Base-by-base conservation (phyloP, 2,888 invertebrate species). In the Leucoptera coffeella region DNA sequence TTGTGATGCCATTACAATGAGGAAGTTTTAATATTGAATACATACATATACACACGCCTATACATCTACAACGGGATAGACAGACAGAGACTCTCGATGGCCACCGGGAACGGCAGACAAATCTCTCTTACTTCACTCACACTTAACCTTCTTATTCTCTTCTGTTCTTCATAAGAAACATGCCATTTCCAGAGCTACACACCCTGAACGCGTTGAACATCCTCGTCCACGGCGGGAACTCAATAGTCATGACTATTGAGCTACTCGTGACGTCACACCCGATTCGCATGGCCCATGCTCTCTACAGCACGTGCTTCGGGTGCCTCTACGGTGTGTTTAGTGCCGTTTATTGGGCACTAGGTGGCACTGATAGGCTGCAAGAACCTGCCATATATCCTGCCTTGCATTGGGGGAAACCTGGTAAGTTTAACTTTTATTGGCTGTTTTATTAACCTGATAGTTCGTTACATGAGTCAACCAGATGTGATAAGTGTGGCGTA, bases 161-260 rank as follows among this genome's bases (percentile, higher is more conserved):
- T n/a, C n/a, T n/a, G n/a, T n/a, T n/a, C n/a, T n/a, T n/a, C n/a
- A n/a, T n/a, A n/a, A n/a, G n/a, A n/a, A n/a, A n/a, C 17, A 7
- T 17, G 9, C 9, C 17, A 17, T 17, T 17, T 17, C 17, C 50
- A 78, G 78, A 64, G 40, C 73, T 75, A 25, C 78, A 82, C 35
- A 53, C 60, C 22, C 50, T 83, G 23, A 80, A 82, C 44, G 69
- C 75, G 1, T 58, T 84, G 22, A 88, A 86, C 50, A 51, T 85
- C 11, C 60, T 85, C 27, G 76, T 82, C 1, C 90, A 91, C 50
- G 82, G 79, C 8, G 75, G 78, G 34, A 90, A 90, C 58, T 82
- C 85, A 1, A 38, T 82, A 7, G 55, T 84, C 33, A 85, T 88
- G 78, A 47, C 86, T 20, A 33, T 79, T 4, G 90, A 91, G 54